Percentiles rank a stretch among this genome's conserved stretches.
Evolutionary conservation across 2,888 invertebrate genomes (phyloP).

Genomic region (Eupithecia centaureata): DNA sequence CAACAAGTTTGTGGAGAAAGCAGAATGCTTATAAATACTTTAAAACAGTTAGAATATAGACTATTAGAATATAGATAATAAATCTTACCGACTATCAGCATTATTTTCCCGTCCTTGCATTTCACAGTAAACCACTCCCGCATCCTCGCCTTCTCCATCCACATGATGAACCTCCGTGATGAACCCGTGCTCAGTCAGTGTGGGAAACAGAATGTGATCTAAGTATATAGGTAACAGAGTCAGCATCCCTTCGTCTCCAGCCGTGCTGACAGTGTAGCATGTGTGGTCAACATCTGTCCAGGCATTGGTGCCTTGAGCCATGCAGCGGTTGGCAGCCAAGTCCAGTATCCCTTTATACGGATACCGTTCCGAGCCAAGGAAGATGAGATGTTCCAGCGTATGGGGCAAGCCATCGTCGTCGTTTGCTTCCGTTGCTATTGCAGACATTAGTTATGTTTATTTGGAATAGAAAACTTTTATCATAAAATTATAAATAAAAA

Average conservation of each 20-base stretch:
- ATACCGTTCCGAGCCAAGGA: slow-evolving; percentile 94
- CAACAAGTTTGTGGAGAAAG: too few species aligned
- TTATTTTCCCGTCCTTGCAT: slow-evolving; percentile 94
- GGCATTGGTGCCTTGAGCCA: slow-evolving; percentile 96
- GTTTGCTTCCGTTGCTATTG: slow-evolving; percentile 90
- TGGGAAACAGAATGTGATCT: slow-evolving; percentile 94
- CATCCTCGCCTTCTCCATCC: slow-evolving; percentile 93
- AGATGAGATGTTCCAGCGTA: slow-evolving; percentile 95
- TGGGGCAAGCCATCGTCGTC: slow-evolving; percentile 97
- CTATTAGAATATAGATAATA: background rate
- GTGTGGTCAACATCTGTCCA: slow-evolving; percentile 95
- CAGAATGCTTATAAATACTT: too few species aligned
- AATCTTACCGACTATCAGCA: slow-evolving; percentile 85
- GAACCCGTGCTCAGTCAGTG: slow-evolving; percentile 91
- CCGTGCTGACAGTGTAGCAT: slow-evolving; percentile 94
- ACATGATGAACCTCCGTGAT: slow-evolving; percentile 96
- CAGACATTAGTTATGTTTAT: background rate
- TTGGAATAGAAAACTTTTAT: background rate
- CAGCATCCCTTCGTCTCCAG: slow-evolving; percentile 92
- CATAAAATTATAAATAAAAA: background rate
- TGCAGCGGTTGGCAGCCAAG: slow-evolving; percentile 93
- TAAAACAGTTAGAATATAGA: too few species aligned
- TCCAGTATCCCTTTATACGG: slow-evolving; percentile 96
- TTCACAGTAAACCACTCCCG: slow-evolving; percentile 98
- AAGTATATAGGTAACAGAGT: slow-evolving; percentile 95